A percentile compares a stretch with the other conserved stretches of the same genome.
These are phyloP conservation scores for Herminia tarsipennalis DNA, from an alignment of 2,888 invertebrate species.

Conservation along the genomic window DNA sequence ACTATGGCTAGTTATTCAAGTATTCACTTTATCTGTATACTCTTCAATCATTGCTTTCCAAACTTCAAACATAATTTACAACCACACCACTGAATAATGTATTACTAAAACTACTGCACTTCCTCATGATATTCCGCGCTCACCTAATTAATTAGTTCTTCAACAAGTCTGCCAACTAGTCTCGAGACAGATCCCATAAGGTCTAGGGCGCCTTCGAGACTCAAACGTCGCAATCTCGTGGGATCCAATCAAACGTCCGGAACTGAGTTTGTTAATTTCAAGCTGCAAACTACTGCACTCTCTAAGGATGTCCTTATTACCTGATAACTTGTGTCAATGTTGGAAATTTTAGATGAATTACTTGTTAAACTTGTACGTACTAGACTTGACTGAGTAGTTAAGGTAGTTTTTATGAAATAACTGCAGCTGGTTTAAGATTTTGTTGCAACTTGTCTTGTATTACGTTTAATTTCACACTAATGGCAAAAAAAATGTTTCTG, in stretches of 20 bases:
- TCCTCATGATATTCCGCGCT: constrained; percentile 37
- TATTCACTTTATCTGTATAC: too few species aligned
- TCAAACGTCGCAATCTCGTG: constrained; percentile 49
- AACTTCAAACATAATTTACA: neutral
- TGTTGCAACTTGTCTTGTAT: too few species aligned
- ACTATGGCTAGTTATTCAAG: too few species aligned
- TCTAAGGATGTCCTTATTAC: constrained; percentile 40
- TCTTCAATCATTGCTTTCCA: too few species aligned
- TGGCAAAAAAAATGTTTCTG: too few species aligned
- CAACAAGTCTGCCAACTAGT: constrained; percentile 39
- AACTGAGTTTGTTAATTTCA: constrained; percentile 47
- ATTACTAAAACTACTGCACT: constrained; percentile 24
- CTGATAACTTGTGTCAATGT: constrained; percentile 24
- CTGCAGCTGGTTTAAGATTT: too few species aligned
- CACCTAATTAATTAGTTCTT: constrained; percentile 47
- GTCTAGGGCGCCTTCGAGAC: constrained; percentile 29
- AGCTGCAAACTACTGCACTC: constrained; percentile 45
- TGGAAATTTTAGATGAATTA: constrained; percentile 4
- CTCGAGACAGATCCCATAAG: constrained; percentile 39
- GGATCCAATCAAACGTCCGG: constrained; percentile 62
- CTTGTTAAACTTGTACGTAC: neutral
- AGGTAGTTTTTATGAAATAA: too few species aligned
- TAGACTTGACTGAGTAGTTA: too few species aligned
- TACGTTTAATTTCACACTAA: too few species aligned
- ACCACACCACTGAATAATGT: neutral